Conservation (phyloP, 2,113 vertebrate species). For the Elachura formosa region DNA sequence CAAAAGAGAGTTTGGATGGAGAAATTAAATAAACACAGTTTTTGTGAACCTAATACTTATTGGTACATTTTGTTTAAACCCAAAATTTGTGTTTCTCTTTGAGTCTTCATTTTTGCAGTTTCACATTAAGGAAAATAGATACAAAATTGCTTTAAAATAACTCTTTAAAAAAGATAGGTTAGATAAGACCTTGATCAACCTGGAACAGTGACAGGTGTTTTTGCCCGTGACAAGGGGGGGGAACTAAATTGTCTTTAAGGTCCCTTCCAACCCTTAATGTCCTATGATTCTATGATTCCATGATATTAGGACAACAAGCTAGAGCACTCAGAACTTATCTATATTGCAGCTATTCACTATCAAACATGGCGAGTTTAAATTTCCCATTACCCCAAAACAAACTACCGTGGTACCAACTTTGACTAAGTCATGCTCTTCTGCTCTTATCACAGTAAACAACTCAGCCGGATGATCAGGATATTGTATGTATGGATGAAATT, state of each 20-base stretch:
- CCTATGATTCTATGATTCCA: background rate
- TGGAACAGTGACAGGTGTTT: background rate
- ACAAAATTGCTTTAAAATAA: background rate
- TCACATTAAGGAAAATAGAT: background rate
- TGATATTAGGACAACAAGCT: background rate
- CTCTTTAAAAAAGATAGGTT: background rate
- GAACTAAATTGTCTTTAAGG: background rate
- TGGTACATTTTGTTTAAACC: background rate
- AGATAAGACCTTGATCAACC: background rate
- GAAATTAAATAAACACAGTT: background rate
- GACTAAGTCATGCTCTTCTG: background rate
- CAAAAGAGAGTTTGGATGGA: background rate
- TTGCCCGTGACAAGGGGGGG: fast-evolving
- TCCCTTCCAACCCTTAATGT: background rate
- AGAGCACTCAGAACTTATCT: background rate
- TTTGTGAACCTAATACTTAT: background rate
- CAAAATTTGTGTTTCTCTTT: background rate
- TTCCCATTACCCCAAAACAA: background rate
- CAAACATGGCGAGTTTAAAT: background rate
- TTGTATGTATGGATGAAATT: background rate
- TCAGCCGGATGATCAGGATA: background rate
- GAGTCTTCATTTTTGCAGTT: background rate
- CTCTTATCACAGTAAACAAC: background rate
- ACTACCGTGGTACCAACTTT: background rate
- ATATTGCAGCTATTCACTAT: background rate